Percentiles rank a stretch among this genome's conserved stretches.
Evolutionary conservation across 2,888 invertebrate genomes (phyloP).

Genomic region (Drosophila nigricruria): DNA sequence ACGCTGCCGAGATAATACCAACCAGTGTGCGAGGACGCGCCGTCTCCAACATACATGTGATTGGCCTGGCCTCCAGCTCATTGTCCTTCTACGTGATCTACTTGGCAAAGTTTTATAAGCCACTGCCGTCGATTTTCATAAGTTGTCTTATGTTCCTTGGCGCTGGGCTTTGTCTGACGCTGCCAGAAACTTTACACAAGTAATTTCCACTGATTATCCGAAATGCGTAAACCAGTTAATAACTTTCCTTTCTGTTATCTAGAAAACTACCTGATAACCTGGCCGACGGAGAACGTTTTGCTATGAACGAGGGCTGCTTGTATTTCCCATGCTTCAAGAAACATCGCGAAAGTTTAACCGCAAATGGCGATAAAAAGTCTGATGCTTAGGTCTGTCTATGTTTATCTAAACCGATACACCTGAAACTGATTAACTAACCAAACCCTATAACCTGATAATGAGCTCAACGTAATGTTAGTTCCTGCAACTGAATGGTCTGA

Average conservation of each 20-base stretch:
- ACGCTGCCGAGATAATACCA: conserved; percentile 88
- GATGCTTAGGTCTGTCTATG: conserved; percentile 40
- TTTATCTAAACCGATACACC: conserved; percentile 26
- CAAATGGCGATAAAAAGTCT: conserved; percentile 56
- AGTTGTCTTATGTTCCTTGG: conserved; percentile 86
- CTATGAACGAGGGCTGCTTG: conserved; percentile 86
- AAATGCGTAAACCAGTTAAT: not conserved
- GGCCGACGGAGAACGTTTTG: conserved; percentile 87
- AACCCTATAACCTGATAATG: conserved; percentile 67
- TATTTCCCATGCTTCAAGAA: conserved; percentile 85
- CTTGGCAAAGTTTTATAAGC: conserved; percentile 84
- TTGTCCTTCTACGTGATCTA: conserved; percentile 87
- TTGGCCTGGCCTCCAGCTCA: conserved; percentile 87
- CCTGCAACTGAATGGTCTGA: conserved; percentile 76
- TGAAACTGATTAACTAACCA: conserved; percentile 43
- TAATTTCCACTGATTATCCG: conserved; percentile 47
- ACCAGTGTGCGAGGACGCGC: conserved; percentile 88
- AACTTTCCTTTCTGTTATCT: not conserved
- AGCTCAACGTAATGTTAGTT: conserved; percentile 47
- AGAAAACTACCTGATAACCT: conserved; percentile 87
- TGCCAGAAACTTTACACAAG: conserved; percentile 87
- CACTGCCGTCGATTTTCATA: conserved; percentile 87
- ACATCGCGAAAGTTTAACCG: conserved; percentile 40
- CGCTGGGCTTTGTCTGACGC: conserved; percentile 86
- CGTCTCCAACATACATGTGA: conserved; percentile 87